Base-by-base conservation (phyloP, 1,140 invertebrate genomes). In the Ceratina calcarata region DNA sequence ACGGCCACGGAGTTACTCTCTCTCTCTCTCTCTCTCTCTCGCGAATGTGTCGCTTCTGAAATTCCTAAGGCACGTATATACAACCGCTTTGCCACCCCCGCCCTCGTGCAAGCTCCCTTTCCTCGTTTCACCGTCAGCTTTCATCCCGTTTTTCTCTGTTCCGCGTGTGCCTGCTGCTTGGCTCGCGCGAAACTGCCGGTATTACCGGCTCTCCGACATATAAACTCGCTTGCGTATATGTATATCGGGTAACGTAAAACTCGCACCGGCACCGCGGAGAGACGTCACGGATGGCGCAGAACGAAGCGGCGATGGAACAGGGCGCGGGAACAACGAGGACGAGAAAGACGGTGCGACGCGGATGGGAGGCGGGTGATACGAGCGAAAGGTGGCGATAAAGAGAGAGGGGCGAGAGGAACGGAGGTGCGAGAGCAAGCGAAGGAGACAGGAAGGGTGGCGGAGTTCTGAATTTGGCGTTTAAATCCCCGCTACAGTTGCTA, bases 241-340 rank as follows among this genome's bases (percentile, higher is more conserved):
- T 87, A 90, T 90, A 90, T 89, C 80, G 86, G 88, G 84, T 86
- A 87, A 86, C 90, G 87, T 92, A 90, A 91, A 91, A 91, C 88
- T 89, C 84, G 64, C 53, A 8, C 37, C 18, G 20, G n/a, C n/a
- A n/a, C n/a, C n/a, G n/a, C 4, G 76, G 80, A 73, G 80, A 67
- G 53, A 10, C 12, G 32, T 16, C 64, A 37, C 32, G 32, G 32
- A 37, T 37, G 32, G 24, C n/a, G 32, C 3, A 1, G 4, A 10
- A 10, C 16, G 27, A 55, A 16, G 53, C 53, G 18, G 37, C 37
- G 37, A 45, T 45, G 37, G 10, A 45, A 45, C 37, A 45, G 8
- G 37, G 0, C 37, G 37, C 37, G 37, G 37, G 37, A 45, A 45
- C 37, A 45, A 45, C 37, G 37, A 45, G 37, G 55, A 12, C 6